Conservation (phyloP, 2,888 invertebrate genomes). For the Hyles lineata region DNA sequence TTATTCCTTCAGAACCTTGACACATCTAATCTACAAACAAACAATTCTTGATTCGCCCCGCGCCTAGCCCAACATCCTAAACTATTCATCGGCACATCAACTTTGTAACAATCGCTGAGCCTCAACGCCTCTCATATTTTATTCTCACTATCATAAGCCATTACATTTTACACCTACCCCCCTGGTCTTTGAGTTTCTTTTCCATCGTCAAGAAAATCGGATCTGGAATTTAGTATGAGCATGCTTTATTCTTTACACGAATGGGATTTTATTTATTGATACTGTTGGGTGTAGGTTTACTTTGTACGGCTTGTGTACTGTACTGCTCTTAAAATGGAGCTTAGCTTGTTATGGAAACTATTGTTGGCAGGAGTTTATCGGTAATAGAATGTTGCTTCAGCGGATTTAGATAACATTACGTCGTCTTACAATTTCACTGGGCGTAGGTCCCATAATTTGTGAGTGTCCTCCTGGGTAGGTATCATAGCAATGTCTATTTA, state of each 20-base stretch:
- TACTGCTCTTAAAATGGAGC: background rate
- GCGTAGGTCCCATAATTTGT: no score
- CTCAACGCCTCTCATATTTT: slow-evolving; percentile 16
- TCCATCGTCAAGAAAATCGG: background rate
- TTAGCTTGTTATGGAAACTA: background rate
- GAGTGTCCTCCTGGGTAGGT: no score
- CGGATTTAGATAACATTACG: no score
- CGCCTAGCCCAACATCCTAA: slow-evolving; percentile 10
- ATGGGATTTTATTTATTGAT: slow-evolving; percentile 14
- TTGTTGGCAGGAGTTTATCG: background rate
- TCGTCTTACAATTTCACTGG: no score
- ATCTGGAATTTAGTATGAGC: no score
- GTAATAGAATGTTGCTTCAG: no score
- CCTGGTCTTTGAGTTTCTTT: background rate
- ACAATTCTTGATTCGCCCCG: background rate
- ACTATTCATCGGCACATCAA: slow-evolving; percentile 22
- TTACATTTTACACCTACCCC: background rate
- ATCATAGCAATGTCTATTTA: no score
- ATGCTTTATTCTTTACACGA: slow-evolving; percentile 2
- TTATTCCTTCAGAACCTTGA: background rate
- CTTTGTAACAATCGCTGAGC: slow-evolving; percentile 11
- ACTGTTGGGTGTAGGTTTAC: background rate
- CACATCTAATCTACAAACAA: background rate
- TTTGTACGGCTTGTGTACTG: background rate
- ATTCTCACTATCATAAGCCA: background rate